A percentile compares a stretch with the other conserved stretches of the same genome.
Evolutionary conservation across 2,113 vertebrate species (phyloP).

Genomic region (Crypturellus undulatus): DNA sequence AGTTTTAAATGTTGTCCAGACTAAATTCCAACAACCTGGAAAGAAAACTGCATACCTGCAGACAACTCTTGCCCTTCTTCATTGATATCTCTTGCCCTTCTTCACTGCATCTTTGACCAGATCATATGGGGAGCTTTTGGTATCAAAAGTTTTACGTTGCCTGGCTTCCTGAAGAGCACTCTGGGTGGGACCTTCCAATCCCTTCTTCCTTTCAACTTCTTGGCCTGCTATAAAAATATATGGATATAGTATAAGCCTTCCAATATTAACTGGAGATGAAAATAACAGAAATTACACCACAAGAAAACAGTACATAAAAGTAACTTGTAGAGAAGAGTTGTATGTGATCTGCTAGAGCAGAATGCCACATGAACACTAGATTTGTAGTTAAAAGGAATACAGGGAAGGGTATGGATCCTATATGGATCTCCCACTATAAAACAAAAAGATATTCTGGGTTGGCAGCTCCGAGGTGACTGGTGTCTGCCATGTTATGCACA

Average conservation of each 20-base stretch:
- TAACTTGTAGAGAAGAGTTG: not conserved
- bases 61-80: not conserved
- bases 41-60: constrained; percentile 65
- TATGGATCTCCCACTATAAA: not conserved
- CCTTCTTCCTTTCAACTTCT: constrained; percentile 11
- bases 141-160: constrained; percentile 32
- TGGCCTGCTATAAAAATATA: constrained; percentile 19
- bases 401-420: not conserved
- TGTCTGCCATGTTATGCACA: fast-evolving
- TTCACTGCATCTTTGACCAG: constrained; percentile 31
- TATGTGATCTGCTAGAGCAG: not conserved
- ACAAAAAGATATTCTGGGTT: not conserved
- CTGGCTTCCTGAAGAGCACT: constrained; percentile 66
- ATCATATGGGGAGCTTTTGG: not conserved
- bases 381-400: not conserved
- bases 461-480: not conserved
- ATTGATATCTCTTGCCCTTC: not conserved
- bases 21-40: not conserved
- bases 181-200: constrained; percentile 57
- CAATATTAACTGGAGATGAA: not conserved
- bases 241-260: not conserved
- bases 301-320: not conserved
- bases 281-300: not conserved
- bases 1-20: not conserved
- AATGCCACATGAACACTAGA: not conserved